A percentile compares a stretch with the other conserved stretches of the same genome.
phyloP scores from a whole-genome alignment of 1,140 invertebrate species.

The Coelopa frigida region DNA sequence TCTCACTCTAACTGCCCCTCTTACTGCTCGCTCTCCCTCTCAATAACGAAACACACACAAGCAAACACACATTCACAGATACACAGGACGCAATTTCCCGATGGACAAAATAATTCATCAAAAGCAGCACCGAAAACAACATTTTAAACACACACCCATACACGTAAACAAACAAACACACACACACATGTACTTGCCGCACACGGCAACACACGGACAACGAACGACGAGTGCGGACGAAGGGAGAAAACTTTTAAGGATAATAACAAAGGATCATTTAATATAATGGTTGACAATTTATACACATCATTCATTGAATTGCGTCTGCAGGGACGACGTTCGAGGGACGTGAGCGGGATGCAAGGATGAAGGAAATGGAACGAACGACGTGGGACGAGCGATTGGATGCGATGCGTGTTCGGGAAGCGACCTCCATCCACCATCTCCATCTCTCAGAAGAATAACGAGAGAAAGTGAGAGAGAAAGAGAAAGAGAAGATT shows the following conservation, averaged over 20 bases:
- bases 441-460: no score
- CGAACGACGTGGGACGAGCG: no score
- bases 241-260: conserved; percentile 5
- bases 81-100: not conserved
- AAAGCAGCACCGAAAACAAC: not conserved
- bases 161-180: conserved; percentile 1
- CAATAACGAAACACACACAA: no score
- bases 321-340: no score
- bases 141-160: not conserved
- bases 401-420: no score
- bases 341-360: no score
- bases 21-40: no score
- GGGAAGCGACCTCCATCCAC: no score
- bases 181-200: not conserved
- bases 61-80: not conserved
- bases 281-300: conserved; percentile 15
- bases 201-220: not conserved
- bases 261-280: conserved; percentile 15
- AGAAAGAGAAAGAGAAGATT: no score
- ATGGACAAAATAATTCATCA: not conserved
- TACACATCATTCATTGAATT: conserved; percentile 5
- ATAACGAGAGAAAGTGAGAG: no score
- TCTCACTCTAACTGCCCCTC: no score
- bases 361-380: no score
- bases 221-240: not conserved